Base-by-base conservation (phyloP, 1,140 invertebrate genomes). In the Anastrepha ludens region DNA sequence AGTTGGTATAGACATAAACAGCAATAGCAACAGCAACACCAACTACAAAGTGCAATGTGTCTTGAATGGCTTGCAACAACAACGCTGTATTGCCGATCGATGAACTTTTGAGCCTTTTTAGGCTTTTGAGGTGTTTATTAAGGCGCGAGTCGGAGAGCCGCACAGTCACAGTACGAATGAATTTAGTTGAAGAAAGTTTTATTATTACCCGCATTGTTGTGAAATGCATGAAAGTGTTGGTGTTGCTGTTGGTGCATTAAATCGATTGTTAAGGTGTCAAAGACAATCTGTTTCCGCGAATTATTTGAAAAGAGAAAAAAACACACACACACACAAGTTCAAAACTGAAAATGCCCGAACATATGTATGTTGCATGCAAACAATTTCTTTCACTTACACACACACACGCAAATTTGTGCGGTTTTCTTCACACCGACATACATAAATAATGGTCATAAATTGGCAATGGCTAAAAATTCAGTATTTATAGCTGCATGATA, bases 371-470 rank as follows among this genome's bases (percentile, higher is more conserved):
- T 81, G 74, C 74, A 81, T 81, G 74, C 74, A 81, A 81, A 47
- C 55, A 81, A 81, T 81, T 81, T 81, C 74, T 81, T 81, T 81
- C 74, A 20, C n/a, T n/a, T 17, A 50, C 17, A 17, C 44, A 78
- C 70, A 70, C 20, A 44, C 11, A 70, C 65, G 17, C n/a, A 13
- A 6, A 55, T 20, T 58, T 55, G 8, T 81, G 47, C 29, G 47
- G 74, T 20, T 41, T 29, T 81, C 44, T 81, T 20, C 74, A 55
- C 41, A 55, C 74, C 47, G 20, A 60, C 85, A 67, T 59, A 92
- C 91, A 93, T 93, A 93, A 93, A 93, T 93, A 93, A 93, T 92
- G 92, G 91, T 91, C 92, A 93, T 93, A 93, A 93, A 93, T 93
- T 92, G 92, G 91, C 91, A 91, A 92, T 92, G 92, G 92, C 92